Percentiles rank a stretch among this genome's conserved stretches.
Evolutionary conservation across 2,797 vertebrate genomes (phyloP).

Genomic region (Microctenopoma steveboyesi): DNA sequence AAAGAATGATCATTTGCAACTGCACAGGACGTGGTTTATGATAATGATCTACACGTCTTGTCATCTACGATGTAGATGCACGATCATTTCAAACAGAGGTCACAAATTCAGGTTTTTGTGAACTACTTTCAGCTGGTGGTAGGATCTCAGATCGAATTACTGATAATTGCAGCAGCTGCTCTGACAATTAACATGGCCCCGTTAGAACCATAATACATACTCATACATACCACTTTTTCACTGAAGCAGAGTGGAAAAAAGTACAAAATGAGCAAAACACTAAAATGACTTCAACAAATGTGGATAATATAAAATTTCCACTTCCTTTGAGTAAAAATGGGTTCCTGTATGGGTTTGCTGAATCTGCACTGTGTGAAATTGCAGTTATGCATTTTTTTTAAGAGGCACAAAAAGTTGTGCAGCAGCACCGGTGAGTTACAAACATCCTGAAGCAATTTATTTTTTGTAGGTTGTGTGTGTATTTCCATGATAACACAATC

Average conservation of each 20-base stretch:
- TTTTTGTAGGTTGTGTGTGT: background rate
- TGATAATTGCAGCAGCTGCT: conserved; percentile 38
- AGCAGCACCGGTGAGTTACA: background rate
- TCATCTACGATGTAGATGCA: background rate
- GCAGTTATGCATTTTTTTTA: conserved; percentile 34
- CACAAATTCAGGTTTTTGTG: background rate
- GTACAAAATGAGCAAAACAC: conserved; percentile 39
- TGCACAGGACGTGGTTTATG: conserved; percentile 36
- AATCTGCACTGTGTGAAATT: conserved; percentile 44
- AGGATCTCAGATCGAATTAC: conserved; percentile 20
- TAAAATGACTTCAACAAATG: conserved; percentile 61
- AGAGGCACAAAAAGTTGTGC: background rate
- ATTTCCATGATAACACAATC: too few species aligned
- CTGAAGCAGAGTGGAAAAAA: conserved; percentile 22
- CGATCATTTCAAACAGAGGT: conserved; percentile 4
- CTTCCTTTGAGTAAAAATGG: conserved; percentile 26
- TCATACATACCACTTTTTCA: background rate
- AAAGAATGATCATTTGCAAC: background rate
- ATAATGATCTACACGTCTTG: conserved; percentile 24
- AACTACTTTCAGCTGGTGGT: conserved; percentile 13
- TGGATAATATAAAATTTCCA: conserved; percentile 44
- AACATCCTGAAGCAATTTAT: background rate
- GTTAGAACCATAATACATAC: background rate
- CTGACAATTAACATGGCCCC: conserved; percentile 14
- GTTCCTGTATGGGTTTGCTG: conserved; percentile 43